phyloP scores from a whole-genome alignment of 2,113 vertebrate genomes.

The Equus przewalskii region DNA sequence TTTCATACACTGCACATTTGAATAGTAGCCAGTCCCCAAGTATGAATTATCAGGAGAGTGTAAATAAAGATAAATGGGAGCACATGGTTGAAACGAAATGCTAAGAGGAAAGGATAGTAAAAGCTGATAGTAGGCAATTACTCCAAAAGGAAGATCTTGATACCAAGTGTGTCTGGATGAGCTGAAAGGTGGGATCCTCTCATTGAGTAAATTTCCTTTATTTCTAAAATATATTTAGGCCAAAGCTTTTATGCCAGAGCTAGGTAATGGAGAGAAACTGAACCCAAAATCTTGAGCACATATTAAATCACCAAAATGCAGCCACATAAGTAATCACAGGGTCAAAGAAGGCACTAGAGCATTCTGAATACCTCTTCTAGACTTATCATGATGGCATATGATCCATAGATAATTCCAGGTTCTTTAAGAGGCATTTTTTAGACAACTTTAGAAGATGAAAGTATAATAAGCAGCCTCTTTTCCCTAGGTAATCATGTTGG shows the following conservation, averaged over 20 bases:
- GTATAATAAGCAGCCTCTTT: not conserved
- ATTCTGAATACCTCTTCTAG: constrained; percentile 12
- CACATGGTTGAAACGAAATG: not conserved
- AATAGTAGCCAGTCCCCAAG: not conserved
- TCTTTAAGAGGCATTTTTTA: constrained; percentile 15
- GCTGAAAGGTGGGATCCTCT: not conserved
- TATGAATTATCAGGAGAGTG: not conserved
- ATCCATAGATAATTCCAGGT: not conserved
- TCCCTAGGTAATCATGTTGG: not conserved
- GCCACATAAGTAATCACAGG: not conserved
- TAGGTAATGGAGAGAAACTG: not conserved
- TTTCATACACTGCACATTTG: not conserved
- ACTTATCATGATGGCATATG: not conserved
- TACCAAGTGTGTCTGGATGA: not conserved
- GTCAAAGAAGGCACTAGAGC: not conserved
- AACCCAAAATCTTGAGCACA: not conserved
- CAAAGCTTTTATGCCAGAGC: not conserved
- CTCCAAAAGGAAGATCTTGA: not conserved
- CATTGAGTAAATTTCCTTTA: constrained; percentile 17
- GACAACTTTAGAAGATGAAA: not conserved
- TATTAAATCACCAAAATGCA: not conserved
- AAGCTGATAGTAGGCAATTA: not conserved
- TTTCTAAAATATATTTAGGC: constrained; percentile 1
- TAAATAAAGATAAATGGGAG: not conserved
- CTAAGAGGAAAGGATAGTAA: not conserved